Base-by-base conservation (phyloP, 2,888 invertebrate species). In the Chrysolina americana region DNA sequence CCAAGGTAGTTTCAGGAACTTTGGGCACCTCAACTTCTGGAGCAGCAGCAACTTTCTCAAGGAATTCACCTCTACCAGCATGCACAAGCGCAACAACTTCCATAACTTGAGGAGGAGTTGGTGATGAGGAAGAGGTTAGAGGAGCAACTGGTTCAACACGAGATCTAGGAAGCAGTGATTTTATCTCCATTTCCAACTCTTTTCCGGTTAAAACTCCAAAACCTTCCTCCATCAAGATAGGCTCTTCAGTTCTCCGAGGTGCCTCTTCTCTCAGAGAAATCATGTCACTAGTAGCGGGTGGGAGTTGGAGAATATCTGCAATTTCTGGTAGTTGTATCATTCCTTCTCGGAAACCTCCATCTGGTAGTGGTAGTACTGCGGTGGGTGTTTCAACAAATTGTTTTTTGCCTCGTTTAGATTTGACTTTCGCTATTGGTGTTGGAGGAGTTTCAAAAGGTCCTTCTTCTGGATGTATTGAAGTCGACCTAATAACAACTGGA, bases 81-180 rank as follows among this genome's bases (percentile, higher is more conserved):
- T 71, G 71, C 17, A 71, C 17, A 44, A 65, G 65, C 10, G 65
- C 71, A 19, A 65, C 65, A 2, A 71, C 71, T 65, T 71, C 65
- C 11, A 65, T 44, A 41, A 47, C 47, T 71, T 56, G 53, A 47
- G 65, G 44, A 19, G 56, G 65, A 23, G 23, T 36, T 28, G 56
- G 13, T 65, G 41, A n/a, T 23, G 65, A 65, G 56, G 65, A 65
- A 17, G 71, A 44, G 56, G 65, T 68, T 68, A 53, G 28, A 68
- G 68, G 68, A 68, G 68, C 36, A n/a, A 66, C 68, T 41, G 68
- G 68, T 53, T 53, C 41, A 48, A n/a, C 41, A 68, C 28, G 53
- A 53, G 53, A 17, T 68, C 68, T 53, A 13, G 68, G 68, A 68
- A 68, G 36, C n/a, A 68, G 21, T 19, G 68, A 68, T n/a, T 19